phyloP scores from a whole-genome alignment of 1,140 invertebrate species.

The Cydia splendana region DNA sequence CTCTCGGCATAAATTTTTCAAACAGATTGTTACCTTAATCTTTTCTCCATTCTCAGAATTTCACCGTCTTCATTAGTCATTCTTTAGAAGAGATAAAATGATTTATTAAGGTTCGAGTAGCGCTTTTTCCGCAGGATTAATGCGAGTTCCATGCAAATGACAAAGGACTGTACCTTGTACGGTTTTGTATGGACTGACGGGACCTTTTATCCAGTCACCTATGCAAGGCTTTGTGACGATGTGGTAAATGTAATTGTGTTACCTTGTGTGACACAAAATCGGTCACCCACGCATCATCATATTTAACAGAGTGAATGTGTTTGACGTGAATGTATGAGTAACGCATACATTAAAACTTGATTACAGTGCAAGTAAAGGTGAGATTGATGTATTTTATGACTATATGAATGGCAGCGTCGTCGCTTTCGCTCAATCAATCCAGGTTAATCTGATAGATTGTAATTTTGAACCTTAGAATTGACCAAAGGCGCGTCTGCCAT shows the following conservation, averaged over 20 bases:
- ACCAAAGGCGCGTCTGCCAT: no score
- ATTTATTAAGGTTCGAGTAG: constrained; percentile 44
- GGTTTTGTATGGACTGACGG: constrained; percentile 11
- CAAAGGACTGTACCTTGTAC: constrained; percentile 34
- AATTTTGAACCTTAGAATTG: no score
- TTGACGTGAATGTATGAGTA: background rate
- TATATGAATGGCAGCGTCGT: no score
- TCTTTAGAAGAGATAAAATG: constrained; percentile 59
- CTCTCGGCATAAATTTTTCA: constrained; percentile 43
- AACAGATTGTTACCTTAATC: constrained; percentile 58
- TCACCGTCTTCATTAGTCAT: constrained; percentile 61
- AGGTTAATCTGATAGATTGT: no score
- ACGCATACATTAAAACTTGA: no score
- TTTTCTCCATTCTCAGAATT: constrained; percentile 53
- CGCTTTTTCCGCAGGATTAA: constrained; percentile 44
- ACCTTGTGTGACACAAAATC: constrained; percentile 23
- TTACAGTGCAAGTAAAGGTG: background rate
- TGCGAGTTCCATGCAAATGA: constrained; percentile 50
- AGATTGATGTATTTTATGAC: background rate
- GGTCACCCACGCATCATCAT: background rate
- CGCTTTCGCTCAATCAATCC: no score
- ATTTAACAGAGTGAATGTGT: constrained; percentile 12
- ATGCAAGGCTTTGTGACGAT: constrained; percentile 14
- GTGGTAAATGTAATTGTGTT: constrained; percentile 15
- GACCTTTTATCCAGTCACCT: constrained; percentile 19